Conservation (phyloP, 2,797 vertebrate species). For the Micropoecilia bifurca region DNA sequence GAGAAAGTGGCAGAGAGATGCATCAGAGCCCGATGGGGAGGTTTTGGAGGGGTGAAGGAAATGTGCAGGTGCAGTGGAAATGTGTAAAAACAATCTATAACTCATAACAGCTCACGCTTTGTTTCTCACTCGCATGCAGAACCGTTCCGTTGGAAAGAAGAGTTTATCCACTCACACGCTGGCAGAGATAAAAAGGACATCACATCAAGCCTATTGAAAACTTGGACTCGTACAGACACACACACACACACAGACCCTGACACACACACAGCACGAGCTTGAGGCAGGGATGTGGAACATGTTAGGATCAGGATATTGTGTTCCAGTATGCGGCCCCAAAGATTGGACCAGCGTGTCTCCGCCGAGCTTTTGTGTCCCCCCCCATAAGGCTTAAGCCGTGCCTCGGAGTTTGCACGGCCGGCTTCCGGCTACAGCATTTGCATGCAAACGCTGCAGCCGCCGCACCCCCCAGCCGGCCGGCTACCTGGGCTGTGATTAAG, state of each 20-base stretch:
- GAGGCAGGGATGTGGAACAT: conserved; percentile 35
- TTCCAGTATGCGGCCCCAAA: conserved; percentile 52
- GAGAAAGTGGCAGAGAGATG: conserved; percentile 21
- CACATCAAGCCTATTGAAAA: background rate
- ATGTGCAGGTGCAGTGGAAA: conserved; percentile 40
- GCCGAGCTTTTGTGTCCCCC: conserved; percentile 70
- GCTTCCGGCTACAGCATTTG: conserved; percentile 59
- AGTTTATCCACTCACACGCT: conserved; percentile 13
- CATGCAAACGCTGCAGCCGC: conserved; percentile 62
- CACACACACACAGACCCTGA: conserved; percentile 12
- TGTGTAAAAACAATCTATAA: conserved; percentile 46
- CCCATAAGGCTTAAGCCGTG: conserved; percentile 71
- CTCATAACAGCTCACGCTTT: conserved; percentile 35
- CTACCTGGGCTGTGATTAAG: conserved; percentile 77
- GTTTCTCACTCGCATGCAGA: conserved; percentile 25
- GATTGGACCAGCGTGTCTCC: conserved; percentile 41
- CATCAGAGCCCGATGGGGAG: conserved; percentile 36
- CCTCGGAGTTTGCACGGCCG: conserved; percentile 24
- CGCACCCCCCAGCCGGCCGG: conserved; percentile 31
- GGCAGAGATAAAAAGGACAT: conserved; percentile 6
- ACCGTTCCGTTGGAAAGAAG: conserved; percentile 2
- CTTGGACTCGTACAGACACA: conserved; percentile 6
- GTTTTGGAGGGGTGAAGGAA: background rate
- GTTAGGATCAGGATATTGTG: conserved; percentile 48
- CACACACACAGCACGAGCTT: conserved; percentile 20